Conservation (phyloP, 2,888 invertebrate genomes). For the Aromia moschata region DNA sequence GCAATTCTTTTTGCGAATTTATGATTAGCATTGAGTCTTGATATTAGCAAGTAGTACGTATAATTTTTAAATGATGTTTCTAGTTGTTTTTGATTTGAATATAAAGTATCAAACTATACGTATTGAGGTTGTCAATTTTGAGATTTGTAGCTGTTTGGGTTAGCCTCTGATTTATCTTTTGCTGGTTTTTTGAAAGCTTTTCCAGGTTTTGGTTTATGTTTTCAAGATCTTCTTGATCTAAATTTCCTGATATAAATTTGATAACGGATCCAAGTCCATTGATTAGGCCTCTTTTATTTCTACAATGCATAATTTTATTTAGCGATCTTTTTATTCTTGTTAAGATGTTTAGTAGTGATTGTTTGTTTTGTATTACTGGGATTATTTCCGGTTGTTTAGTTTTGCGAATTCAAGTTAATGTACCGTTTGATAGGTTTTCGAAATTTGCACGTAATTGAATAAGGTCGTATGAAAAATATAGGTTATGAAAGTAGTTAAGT, state of each 20-base stretch:
- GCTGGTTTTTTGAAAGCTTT: background rate
- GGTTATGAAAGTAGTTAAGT: background rate
- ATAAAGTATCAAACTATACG: background rate
- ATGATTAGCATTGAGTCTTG: background rate
- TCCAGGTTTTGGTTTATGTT: background rate
- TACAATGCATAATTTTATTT: background rate
- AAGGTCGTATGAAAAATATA: constrained; percentile 11
- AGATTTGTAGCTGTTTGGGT: background rate
- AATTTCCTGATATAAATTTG: background rate
- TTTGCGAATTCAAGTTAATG: background rate
- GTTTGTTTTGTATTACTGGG: background rate
- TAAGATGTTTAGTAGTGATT: background rate
- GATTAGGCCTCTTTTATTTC: background rate
- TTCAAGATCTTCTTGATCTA: background rate
- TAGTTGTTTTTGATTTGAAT: background rate
- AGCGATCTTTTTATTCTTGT: background rate
- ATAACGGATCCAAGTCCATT: background rate
- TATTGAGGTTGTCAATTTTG: background rate
- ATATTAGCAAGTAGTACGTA: background rate
- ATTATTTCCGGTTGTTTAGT: background rate
- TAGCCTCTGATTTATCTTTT: background rate
- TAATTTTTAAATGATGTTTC: background rate
- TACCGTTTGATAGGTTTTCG: background rate
- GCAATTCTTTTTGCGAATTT: background rate
- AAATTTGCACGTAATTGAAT: background rate